Evolutionary conservation across 1,140 invertebrate genomes (phyloP), one percentile per base, ranked within the genome.

Genomic region (Cydia splendana): DNA sequence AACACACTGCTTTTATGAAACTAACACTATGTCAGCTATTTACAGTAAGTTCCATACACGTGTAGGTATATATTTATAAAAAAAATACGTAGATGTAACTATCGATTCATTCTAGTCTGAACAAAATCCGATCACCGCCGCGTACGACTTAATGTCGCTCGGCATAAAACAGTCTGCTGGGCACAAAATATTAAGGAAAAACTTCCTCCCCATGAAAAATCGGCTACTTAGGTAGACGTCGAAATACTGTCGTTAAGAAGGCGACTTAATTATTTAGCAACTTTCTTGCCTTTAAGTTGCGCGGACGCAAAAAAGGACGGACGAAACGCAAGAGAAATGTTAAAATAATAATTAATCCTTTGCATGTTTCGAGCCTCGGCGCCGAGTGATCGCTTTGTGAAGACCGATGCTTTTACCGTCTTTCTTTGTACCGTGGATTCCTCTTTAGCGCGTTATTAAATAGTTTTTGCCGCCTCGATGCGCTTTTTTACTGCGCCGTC

Each of bases 311-410:
- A 93, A 93, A 92, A 91, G 82, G 57, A 62, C 78, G 81, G 83
- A 81, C 80, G 83, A 93, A 93, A 92, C 90, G 82, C 82, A 81
- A 87, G 81, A 80, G 85, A 89, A 89, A 91, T 84, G 86, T 89
- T 91, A 92, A 92, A 91, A 91, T 93, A 92, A 93, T 93, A 93
- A 93, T 93, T 91, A 92, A 92, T 92, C 90, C 91, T 88, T 83
- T 83, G 79, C 81, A 80, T 83, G 85, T 83, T 79, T 80, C 53
- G 75, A 71, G 81, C 81, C 20, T 85, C 77, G 81, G 78, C 81
- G 82, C 78, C 38, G 79, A 79, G 81, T 81, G 81, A 82, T 85
- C 80, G 81, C 89, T 91, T 90, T 91, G 89, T 90, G 84, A 80
- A 81, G 82, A 79, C 62, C 83, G 77, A 81, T 84, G 87, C 88